Conservation (phyloP, 2,888 invertebrate species). For the Lucinisca nassula region DNA sequence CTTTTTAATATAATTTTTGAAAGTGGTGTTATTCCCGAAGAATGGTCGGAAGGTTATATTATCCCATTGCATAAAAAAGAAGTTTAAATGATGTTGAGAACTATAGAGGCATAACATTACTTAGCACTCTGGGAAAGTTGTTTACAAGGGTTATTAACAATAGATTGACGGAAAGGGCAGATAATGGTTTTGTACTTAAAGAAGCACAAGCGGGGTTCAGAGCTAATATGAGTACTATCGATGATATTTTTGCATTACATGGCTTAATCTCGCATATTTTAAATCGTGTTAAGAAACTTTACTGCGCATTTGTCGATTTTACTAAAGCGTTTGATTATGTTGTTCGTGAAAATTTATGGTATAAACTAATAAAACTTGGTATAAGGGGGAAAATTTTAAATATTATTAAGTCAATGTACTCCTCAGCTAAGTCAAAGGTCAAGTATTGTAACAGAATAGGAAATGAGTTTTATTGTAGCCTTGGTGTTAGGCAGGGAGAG, state of each 20-base stretch:
- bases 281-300: conserved; percentile 11
- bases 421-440: conserved; percentile 15
- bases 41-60: conserved; percentile 24
- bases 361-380: conserved; percentile 19
- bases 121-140: conserved; percentile 22
- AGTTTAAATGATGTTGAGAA: conserved; percentile 7
- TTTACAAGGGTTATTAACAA: conserved; percentile 21
- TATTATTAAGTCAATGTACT: conserved; percentile 32
- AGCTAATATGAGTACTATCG: conserved; percentile 9
- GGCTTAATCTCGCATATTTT: conserved; percentile 4
- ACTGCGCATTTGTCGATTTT: conserved; percentile 31
- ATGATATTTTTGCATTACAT: conserved; percentile 36
- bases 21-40: not conserved
- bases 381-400: conserved; percentile 32
- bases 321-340: conserved; percentile 40
- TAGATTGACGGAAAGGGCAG: not conserved
- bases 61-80: conserved; percentile 32
- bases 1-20: conserved; percentile 15
- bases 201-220: conserved; percentile 35
- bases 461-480: conserved; percentile 16
- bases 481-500: conserved; percentile 43
- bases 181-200: not conserved
- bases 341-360: conserved; percentile 20
- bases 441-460: not conserved
- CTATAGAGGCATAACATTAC: conserved; percentile 32